These are phyloP conservation scores for Hemicrepidius hirtus DNA, from an alignment of 2,888 invertebrate genomes.

Conservation along the genomic window DNA sequence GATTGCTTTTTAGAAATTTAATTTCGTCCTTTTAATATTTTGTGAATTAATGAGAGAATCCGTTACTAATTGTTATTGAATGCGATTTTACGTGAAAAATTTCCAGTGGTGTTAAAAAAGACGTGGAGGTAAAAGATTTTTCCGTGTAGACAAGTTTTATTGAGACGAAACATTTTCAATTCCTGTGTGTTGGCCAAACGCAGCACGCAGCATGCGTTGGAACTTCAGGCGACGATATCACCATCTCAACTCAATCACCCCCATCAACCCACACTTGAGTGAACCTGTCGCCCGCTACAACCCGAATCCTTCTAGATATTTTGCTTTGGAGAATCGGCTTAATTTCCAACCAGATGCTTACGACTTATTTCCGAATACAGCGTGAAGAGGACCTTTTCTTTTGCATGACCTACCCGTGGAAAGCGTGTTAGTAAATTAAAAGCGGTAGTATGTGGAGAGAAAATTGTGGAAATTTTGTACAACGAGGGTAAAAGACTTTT, in stretches of 20 bases:
- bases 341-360: conserved; percentile 29
- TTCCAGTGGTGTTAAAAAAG: neutral
- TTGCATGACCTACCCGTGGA: too few species aligned
- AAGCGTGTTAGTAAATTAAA: too few species aligned
- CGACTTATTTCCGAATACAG: neutral
- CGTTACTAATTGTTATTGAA: too few species aligned
- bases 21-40: too few species aligned
- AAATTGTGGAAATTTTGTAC: too few species aligned
- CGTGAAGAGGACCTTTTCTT: too few species aligned
- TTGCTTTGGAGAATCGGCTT: conserved; percentile 24
- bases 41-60: too few species aligned
- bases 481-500: too few species aligned
- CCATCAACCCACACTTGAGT: conserved; percentile 36
- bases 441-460: too few species aligned
- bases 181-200: conserved; percentile 26
- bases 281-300: conserved; percentile 26
- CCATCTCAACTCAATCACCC: conserved; percentile 43
- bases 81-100: neutral
- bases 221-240: conserved; percentile 41
- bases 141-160: conserved; percentile 25
- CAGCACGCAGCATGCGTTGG: conserved; percentile 37
- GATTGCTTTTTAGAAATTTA: too few species aligned
- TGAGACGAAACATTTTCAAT: conserved; percentile 40
- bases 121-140: conserved; percentile 13
- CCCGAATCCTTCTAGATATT: conserved; percentile 25